Conservation (phyloP, 2,888 invertebrate genomes). For the Tholera decimalis region DNA sequence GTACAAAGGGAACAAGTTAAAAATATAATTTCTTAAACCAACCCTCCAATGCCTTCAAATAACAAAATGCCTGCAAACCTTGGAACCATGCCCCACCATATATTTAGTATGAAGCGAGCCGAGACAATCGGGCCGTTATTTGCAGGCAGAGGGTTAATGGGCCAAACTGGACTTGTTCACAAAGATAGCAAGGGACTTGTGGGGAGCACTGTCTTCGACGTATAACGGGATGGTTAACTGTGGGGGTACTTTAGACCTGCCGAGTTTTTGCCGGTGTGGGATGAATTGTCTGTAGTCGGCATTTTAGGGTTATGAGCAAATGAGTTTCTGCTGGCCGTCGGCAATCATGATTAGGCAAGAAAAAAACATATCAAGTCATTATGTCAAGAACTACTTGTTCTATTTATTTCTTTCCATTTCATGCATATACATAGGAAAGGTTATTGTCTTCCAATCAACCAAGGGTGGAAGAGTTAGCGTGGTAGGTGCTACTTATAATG, state of each 20-base stretch:
- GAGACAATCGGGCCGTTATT: constrained; percentile 77
- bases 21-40: constrained; percentile 3
- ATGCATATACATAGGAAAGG: no score
- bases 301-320: constrained; percentile 22
- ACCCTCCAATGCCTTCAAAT: constrained; percentile 10
- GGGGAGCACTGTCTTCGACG: constrained; percentile 59
- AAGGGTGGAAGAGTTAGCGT: no score
- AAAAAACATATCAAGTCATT: no score
- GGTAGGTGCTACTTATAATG: no score
- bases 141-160: constrained; percentile 81
- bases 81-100: constrained; percentile 56
- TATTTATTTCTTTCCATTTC: no score
- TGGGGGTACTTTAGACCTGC: constrained; percentile 58
- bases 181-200: constrained; percentile 66
- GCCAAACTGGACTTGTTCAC: constrained; percentile 73
- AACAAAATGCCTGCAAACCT: constrained; percentile 53
- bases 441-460: no score
- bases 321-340: background rate
- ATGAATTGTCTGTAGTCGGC: constrained; percentile 32
- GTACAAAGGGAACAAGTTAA: background rate
- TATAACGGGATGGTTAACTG: constrained; percentile 57
- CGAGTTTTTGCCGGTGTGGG: constrained; percentile 55
- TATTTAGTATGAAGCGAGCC: constrained; percentile 71
- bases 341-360: background rate
- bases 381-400: no score